Evolutionary conservation across 2,113 vertebrate genomes (phyloP).

Genomic region (Dipodomys ordii): DNA sequence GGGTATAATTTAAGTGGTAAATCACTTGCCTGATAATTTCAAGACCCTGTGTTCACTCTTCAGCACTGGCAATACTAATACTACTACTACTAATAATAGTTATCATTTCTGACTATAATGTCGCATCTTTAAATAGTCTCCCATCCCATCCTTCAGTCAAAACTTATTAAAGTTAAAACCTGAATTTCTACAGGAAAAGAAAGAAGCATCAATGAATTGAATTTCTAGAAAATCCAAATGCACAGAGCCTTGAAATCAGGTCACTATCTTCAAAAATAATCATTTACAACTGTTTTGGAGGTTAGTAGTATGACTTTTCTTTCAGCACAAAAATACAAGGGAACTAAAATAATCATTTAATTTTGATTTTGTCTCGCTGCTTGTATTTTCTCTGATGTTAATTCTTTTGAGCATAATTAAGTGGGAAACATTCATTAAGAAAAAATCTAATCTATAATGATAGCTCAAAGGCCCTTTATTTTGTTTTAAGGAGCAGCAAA

Average conservation of each 20-base stretch:
- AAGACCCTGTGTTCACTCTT: too few species aligned
- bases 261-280: conserved; percentile 35
- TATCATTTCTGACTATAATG: not conserved
- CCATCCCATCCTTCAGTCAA: not conserved
- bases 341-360: not conserved
- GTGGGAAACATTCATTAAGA: not conserved
- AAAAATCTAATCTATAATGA: conserved; percentile 14
- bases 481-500: conserved; percentile 36
- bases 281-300: not conserved
- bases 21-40: too few species aligned
- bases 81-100: too few species aligned
- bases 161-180: conserved; percentile 18
- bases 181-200: conserved; percentile 29
- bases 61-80: too few species aligned
- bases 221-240: conserved; percentile 6
- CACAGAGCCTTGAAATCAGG: not conserved
- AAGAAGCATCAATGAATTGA: not conserved
- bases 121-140: not conserved
- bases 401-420: conserved; percentile 55
- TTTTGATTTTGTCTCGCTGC: conserved; percentile 47
- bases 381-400: conserved; percentile 27
- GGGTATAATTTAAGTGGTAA: too few species aligned
- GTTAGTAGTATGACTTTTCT: not conserved
- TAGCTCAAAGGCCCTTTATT: conserved; percentile 26
- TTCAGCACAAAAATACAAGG: not conserved